phyloP scores from a whole-genome alignment of 37 sponge, comb jelly and placozoan genomes.

The Crambe crambe region DNA sequence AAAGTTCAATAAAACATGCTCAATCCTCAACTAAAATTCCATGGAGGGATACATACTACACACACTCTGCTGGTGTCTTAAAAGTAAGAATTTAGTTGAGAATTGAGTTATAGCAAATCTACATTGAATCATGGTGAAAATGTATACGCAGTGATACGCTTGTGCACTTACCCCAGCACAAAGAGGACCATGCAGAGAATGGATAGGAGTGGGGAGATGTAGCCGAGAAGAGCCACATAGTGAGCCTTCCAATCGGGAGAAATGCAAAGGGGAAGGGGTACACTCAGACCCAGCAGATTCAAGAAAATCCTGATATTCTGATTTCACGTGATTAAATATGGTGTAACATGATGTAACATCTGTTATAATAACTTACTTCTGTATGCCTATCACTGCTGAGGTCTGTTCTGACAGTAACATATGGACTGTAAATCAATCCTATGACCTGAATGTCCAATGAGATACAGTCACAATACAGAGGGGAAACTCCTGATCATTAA shows the following conservation, averaged over 20 bases:
- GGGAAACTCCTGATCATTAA: no score
- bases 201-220: slow-evolving; percentile 55
- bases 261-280: slow-evolving; percentile 69
- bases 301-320: slow-evolving; percentile 26
- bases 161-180: slow-evolving; percentile 57
- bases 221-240: slow-evolving; percentile 69
- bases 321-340: background rate
- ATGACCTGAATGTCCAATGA: slow-evolving; percentile 45
- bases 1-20: no score
- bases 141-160: no score
- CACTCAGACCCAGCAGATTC: slow-evolving; percentile 70
- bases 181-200: slow-evolving; percentile 25
- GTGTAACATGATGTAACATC: background rate
- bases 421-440: slow-evolving; percentile 71
- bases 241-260: slow-evolving; percentile 34
- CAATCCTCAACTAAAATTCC: no score
- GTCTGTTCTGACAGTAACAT: slow-evolving; percentile 27
- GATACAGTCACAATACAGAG: no score
- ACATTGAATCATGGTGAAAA: no score
- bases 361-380: background rate
- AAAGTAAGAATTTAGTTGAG: background rate
- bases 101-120: no score
- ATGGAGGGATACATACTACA: background rate
- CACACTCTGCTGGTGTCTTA: background rate
- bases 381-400: background rate